Conservation (phyloP, 2,888 invertebrate species). For the Drosophila ezoana region DNA sequence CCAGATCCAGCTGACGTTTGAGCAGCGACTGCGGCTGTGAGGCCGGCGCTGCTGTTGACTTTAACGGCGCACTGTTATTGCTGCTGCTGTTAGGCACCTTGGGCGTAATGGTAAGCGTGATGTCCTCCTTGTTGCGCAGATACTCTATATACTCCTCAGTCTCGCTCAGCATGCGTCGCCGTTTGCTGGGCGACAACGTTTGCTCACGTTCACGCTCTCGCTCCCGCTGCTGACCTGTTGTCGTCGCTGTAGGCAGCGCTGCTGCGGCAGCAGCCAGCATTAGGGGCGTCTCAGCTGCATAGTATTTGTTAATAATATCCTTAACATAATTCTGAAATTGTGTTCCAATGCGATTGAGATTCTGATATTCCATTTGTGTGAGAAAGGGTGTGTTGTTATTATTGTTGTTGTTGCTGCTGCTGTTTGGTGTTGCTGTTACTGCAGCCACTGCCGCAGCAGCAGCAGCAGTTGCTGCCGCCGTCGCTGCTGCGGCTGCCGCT, state of each 20-base stretch:
- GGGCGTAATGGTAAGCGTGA: constrained; percentile 84
- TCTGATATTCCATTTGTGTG: constrained; percentile 84
- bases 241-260: constrained; percentile 71
- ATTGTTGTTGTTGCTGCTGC: constrained; percentile 53
- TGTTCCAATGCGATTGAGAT: constrained; percentile 84
- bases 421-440: constrained; percentile 34
- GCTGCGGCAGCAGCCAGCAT: constrained; percentile 77
- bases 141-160: constrained; percentile 85
- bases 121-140: constrained; percentile 84
- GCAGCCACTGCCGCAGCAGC: constrained; percentile 40
- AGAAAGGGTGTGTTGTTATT: constrained; percentile 77
- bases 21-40: constrained; percentile 56
- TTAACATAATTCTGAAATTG: constrained; percentile 85
- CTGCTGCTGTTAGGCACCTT: constrained; percentile 50
- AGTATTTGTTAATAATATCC: constrained; percentile 84
- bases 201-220: constrained; percentile 31
- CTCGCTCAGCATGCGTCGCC: constrained; percentile 80
- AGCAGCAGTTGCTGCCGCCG: constrained; percentile 33
- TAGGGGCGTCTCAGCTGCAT: constrained; percentile 83
- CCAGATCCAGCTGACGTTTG: constrained; percentile 76
- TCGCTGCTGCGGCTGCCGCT: constrained; percentile 24
- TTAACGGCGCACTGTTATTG: constrained; percentile 11
- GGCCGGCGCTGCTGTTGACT: constrained; percentile 21
- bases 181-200: constrained; percentile 56
- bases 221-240: constrained; percentile 62